Base-by-base conservation (phyloP, 2,888 invertebrate species). In the Aleiodes leptofemur region DNA sequence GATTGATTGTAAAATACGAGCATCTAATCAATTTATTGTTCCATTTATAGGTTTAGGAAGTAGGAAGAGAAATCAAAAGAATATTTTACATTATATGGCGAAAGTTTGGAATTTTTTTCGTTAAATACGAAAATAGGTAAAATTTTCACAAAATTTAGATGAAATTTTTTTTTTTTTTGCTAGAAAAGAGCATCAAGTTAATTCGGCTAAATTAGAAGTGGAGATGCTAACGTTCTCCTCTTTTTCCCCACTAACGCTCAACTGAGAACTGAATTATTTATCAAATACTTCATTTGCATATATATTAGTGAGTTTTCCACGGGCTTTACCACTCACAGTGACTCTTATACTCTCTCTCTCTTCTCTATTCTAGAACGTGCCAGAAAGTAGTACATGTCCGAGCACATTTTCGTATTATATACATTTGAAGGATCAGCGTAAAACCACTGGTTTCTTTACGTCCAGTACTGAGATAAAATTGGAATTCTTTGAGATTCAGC, bases 231-330 rank as follows among this genome's bases (percentile, higher is more conserved):
- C 72, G 34, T 55, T 71, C 73, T 55, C 50, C 70, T 74, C 71
- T 72, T 78, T 78, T 11, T 29, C 1, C 69, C 74, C 72, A 38
- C 73, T 66, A 73, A 77, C 77, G 79, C 76, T 81, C 79, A 74
- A 80, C 79, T 77, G 81, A 81, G 71, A 82, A 82, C 82, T 82
- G 82, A 82, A 82, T 82, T 81, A 82, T 82, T 82, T 82, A 82
- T 82, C 81, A 82, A 82, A 82, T 82, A 80, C 78, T 82, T 79
- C 79, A 82, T 82, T 82, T 82, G 82, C 82, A 82, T 82, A 82
- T 80, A 82, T 82, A 82, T 82, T 82, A 82, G 80, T 76, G 78
- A 69, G 77, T 78, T 77, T 76, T 16, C 79, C 51, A 64, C 57
- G 69, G 72, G 61, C 66, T 53, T 61, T 59, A 14, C 23, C 57